These are phyloP conservation scores for Microctonus hyperodae DNA, from an alignment of 2,888 invertebrate species.

Conservation along the genomic window DNA sequence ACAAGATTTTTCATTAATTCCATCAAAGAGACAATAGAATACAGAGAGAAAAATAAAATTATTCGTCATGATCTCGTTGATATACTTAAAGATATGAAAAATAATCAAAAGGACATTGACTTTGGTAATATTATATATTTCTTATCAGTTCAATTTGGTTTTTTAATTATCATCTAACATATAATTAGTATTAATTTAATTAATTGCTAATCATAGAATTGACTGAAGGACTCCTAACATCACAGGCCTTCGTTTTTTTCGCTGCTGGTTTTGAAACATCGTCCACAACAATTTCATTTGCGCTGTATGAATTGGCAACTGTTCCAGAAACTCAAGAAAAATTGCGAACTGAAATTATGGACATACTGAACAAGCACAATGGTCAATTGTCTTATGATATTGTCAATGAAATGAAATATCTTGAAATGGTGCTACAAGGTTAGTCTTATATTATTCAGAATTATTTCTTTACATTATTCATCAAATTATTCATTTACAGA, in stretches of 20 bases:
- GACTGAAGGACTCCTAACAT: slow-evolving; percentile 54
- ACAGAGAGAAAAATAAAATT: slow-evolving; percentile 57
- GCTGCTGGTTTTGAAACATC: slow-evolving; percentile 64
- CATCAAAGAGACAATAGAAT: slow-evolving; percentile 53
- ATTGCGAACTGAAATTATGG: slow-evolving; percentile 55
- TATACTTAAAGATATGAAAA: slow-evolving; percentile 55
- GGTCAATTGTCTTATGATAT: slow-evolving; percentile 57
- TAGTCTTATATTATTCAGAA: not conserved
- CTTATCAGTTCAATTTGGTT: not conserved
- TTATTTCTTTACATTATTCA: not conserved
- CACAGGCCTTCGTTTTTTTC: slow-evolving; percentile 63
- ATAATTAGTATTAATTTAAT: not conserved
- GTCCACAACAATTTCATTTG: slow-evolving; percentile 60
- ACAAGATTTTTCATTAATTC: slow-evolving; percentile 51
- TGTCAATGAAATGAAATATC: slow-evolving; percentile 56
- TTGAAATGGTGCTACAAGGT: slow-evolving; percentile 57
- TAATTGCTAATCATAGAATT: slow-evolving; percentile 45
- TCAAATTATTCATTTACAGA: slow-evolving; percentile 45
- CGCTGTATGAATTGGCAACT: slow-evolving; percentile 60
- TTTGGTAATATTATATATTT: not conserved
- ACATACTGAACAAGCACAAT: slow-evolving; percentile 44
- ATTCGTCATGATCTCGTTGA: slow-evolving; percentile 62
- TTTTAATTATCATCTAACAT: not conserved
- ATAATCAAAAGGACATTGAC: slow-evolving; percentile 40
- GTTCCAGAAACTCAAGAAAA: slow-evolving; percentile 60